Conservation (phyloP, 2,113 vertebrate species). For the Prochilodus magdalenae region DNA sequence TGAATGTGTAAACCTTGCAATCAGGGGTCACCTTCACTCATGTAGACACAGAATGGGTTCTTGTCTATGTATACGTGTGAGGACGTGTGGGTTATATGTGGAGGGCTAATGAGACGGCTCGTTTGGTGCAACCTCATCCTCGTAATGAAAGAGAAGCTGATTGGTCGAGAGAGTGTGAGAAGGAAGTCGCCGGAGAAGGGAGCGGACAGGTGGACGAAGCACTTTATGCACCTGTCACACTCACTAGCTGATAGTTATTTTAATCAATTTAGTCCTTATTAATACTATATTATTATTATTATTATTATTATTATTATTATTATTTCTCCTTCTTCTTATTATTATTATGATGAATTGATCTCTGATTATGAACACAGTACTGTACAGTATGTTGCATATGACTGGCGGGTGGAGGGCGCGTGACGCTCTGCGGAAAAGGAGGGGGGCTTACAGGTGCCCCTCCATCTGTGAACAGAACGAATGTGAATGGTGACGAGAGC, state of each 20-base stretch:
- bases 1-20: constrained; percentile 69
- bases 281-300: constrained; percentile 49
- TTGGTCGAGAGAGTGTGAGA: constrained; percentile 42
- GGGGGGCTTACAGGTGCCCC: constrained; percentile 59
- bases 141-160: constrained; percentile 5
- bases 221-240: constrained; percentile 88
- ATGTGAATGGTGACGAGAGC: constrained; percentile 79
- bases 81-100: constrained; percentile 51
- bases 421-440: constrained; percentile 74
- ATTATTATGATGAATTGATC: constrained; percentile 55
- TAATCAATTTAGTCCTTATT: constrained; percentile 49
- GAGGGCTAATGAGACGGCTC: constrained; percentile 48
- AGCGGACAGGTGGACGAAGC: constrained; percentile 82
- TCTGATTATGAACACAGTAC: constrained; percentile 88
- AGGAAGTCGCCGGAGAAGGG: constrained; percentile 65
- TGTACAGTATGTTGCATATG: constrained; percentile 94
- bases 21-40: constrained; percentile 68
- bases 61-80: constrained; percentile 60
- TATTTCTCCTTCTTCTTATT: constrained; percentile 30
- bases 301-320: constrained; percentile 42
- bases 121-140: constrained; percentile 25
- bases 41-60: constrained; percentile 59
- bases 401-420: constrained; percentile 57
- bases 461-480: constrained; percentile 85
- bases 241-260: constrained; percentile 74